These are phyloP conservation scores for Acanthis flammea DNA, from an alignment of 2,797 vertebrate genomes.

Conservation along the genomic window DNA sequence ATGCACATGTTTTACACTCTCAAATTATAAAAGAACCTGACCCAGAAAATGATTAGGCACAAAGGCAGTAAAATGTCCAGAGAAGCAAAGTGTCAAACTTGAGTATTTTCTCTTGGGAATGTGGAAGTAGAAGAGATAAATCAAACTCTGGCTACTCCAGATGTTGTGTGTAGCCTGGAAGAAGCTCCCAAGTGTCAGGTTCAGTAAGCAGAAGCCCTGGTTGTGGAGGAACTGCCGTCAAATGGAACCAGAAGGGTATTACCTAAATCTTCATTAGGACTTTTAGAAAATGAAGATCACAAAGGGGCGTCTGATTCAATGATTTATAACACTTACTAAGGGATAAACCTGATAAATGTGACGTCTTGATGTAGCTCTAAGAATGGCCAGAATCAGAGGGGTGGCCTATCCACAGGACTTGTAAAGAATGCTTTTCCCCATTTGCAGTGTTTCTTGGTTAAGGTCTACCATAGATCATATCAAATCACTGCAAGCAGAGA, in stretches of 20 bases:
- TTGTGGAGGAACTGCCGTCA: neutral
- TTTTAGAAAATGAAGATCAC: neutral
- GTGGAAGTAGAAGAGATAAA: neutral
- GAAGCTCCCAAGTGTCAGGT: neutral
- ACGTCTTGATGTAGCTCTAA: neutral
- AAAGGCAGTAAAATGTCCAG: neutral
- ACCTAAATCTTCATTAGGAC: neutral
- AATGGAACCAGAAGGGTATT: neutral
- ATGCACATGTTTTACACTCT: neutral
- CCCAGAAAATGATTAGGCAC: neutral
- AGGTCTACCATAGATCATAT: neutral
- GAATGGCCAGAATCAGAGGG: neutral
- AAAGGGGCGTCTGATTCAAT: neutral
- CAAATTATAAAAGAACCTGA: neutral
- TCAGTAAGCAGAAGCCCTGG: neutral
- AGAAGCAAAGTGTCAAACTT: neutral
- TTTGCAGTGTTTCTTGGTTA: neutral
- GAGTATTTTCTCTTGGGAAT: neutral
- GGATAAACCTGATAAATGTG: neutral
- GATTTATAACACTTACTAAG: neutral
- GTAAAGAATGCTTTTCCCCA: neutral
- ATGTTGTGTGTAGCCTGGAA: neutral
- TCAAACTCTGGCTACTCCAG: fast-evolving
- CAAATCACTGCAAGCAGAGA: neutral
- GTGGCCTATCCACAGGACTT: neutral